A percentile compares a stretch with the other conserved stretches of the same genome.
Evolutionary conservation across 2,888 invertebrate species (phyloP).

Genomic region (Eupsilia transversa): DNA sequence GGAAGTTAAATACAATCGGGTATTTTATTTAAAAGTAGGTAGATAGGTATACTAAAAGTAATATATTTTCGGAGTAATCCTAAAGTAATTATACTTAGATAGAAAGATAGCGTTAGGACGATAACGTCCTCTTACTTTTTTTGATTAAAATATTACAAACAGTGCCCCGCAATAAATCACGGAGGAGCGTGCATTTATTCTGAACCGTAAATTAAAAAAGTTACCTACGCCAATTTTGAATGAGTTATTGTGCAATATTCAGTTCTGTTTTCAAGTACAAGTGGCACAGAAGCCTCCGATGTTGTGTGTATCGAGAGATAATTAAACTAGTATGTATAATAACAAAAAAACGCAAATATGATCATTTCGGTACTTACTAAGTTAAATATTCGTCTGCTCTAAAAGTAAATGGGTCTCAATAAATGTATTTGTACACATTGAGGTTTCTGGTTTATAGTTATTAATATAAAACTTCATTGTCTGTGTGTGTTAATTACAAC

Average conservation of each 20-base stretch:
- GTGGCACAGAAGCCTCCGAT: conserved; percentile 60
- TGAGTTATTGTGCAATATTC: conserved; percentile 88
- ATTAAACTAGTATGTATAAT: conserved; percentile 20
- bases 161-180: conserved; percentile 84
- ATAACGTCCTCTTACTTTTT: conserved; percentile 69
- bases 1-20: conserved; percentile 13
- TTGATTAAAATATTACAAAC: conserved; percentile 76
- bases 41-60: neutral
- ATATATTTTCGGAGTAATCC: conserved; percentile 58
- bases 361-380: neutral
- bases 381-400: conserved; percentile 24
- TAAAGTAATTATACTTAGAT: conserved; percentile 66
- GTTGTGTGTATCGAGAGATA: conserved; percentile 39
- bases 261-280: conserved; percentile 74
- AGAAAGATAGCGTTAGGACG: conserved; percentile 56
- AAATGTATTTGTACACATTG: conserved; percentile 36
- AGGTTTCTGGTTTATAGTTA: conserved; percentile 36
- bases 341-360: conserved; percentile 17
- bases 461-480: conserved; percentile 39
- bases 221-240: conserved; percentile 85
- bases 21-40: conserved; percentile 19
- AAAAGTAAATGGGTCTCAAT: conserved; percentile 25
- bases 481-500: conserved; percentile 41
- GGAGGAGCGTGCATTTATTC: conserved; percentile 84
- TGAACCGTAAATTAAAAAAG: conserved; percentile 89